Evolutionary conservation across 2,113 vertebrate species (phyloP).

Genomic region (Lycocorax pyrrhopterus): DNA sequence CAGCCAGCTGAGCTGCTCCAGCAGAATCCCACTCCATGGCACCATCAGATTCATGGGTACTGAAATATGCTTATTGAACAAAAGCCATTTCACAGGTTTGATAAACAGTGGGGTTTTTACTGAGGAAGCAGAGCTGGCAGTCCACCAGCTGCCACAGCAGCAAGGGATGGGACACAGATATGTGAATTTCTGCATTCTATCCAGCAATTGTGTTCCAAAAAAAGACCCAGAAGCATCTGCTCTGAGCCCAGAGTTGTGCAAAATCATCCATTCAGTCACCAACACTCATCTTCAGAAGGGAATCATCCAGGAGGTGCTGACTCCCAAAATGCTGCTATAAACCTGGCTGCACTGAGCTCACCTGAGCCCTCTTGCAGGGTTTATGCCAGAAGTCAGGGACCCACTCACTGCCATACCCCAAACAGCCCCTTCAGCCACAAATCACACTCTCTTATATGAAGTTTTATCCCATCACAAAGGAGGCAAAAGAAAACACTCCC

Average conservation of each 20-base stretch:
- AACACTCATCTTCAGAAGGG: neutral
- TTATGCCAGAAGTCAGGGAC: neutral
- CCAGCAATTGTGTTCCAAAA: neutral
- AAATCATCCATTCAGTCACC: neutral
- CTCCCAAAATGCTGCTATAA: neutral
- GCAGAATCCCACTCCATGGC: neutral
- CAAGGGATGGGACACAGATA: neutral
- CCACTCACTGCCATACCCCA: too few relatives aligned
- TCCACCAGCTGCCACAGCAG: neutral
- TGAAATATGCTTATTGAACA: neutral
- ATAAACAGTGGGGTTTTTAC: neutral
- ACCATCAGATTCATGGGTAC: rapidly evolving
- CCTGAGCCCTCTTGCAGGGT: neutral
- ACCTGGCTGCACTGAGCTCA: neutral
- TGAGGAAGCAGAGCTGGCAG: neutral
- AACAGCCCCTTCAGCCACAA: neutral
- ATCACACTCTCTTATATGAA: rapidly evolving
- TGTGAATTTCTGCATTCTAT: neutral
- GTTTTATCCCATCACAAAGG: neutral
- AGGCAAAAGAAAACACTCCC: neutral
- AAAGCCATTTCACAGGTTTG: neutral
- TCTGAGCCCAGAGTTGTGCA: neutral
- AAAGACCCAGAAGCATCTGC: neutral
- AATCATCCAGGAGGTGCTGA: neutral
- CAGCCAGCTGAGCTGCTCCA: neutral